Evolutionary conservation across 2,797 vertebrate species (phyloP).

Genomic region (Smutsia gigantea): DNA sequence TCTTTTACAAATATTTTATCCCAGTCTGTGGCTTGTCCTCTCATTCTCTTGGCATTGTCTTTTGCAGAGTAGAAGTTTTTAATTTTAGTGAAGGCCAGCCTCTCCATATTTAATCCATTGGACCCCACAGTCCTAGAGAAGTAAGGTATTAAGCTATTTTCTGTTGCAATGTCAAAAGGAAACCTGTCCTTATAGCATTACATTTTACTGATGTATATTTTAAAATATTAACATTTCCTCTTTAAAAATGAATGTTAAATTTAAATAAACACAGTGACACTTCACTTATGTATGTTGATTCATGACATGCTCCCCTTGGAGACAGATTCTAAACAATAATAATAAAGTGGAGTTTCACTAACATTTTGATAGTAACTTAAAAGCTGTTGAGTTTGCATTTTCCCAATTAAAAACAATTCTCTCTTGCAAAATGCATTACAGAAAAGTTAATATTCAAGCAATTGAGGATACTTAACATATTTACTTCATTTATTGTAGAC

Average conservation of each 20-base stretch:
- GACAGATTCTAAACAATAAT: slow-evolving; percentile 47
- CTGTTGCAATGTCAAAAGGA: slow-evolving; percentile 45
- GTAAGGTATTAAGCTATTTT: background rate
- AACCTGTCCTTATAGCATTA: background rate
- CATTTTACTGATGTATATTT: slow-evolving; percentile 2
- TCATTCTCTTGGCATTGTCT: background rate
- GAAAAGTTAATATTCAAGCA: slow-evolving; percentile 37
- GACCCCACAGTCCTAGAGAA: background rate
- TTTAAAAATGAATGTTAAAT: slow-evolving; percentile 24
- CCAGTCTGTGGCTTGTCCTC: background rate
- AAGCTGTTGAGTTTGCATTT: slow-evolving; percentile 2
- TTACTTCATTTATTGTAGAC: slow-evolving; percentile 15
- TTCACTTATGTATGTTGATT: slow-evolving; percentile 38
- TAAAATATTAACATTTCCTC: slow-evolving; percentile 46
- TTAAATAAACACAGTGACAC: slow-evolving; percentile 44
- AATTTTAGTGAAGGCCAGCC: background rate
- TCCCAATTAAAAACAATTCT: slow-evolving; percentile 40
- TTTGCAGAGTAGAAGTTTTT: background rate
- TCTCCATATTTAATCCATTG: background rate
- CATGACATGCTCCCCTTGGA: slow-evolving; percentile 10
- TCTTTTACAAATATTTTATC: background rate
- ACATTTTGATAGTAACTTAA: slow-evolving; percentile 37
- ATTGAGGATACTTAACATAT: background rate
- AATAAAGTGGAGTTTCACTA: background rate
- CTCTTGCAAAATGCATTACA: background rate